These are phyloP conservation scores for Drosophila virilis DNA, from an alignment of 1,140 invertebrate species.

Conservation along the genomic window DNA sequence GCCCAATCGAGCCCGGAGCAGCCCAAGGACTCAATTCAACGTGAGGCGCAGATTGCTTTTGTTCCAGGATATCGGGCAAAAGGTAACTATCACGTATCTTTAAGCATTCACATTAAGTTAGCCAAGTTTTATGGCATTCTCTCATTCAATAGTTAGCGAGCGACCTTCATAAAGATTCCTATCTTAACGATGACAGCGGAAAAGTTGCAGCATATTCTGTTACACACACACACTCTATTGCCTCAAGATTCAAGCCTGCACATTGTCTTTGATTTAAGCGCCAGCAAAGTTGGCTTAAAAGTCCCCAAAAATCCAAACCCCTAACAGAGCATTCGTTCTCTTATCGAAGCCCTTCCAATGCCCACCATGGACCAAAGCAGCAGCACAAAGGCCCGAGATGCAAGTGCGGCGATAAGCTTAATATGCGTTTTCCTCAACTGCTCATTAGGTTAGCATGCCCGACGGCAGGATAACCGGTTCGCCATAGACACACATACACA, in stretches of 20 bases:
- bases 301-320: slow-evolving; percentile 50
- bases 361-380: slow-evolving; percentile 29
- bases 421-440: slow-evolving; percentile 74
- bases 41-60: slow-evolving; percentile 19
- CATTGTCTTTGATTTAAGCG: slow-evolving; percentile 72
- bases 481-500: not conserved
- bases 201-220: slow-evolving; percentile 51
- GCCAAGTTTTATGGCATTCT: slow-evolving; percentile 63
- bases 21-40: slow-evolving; percentile 19
- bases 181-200: slow-evolving; percentile 83
- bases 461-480: slow-evolving; percentile 36
- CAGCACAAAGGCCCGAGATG: slow-evolving; percentile 56
- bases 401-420: slow-evolving; percentile 70
- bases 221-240: not conserved
- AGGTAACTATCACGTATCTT: slow-evolving; percentile 46
- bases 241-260: slow-evolving; percentile 50
- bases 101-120: slow-evolving; percentile 16
- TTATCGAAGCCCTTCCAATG: slow-evolving; percentile 77
- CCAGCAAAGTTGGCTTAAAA: slow-evolving; percentile 65
- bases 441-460: slow-evolving; percentile 63
- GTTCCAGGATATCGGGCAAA: slow-evolving; percentile 21
- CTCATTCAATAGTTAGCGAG: slow-evolving; percentile 47
- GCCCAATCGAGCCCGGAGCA: slow-evolving; percentile 14
- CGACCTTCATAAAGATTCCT: slow-evolving; percentile 80
- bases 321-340: slow-evolving; percentile 32